Evolutionary conservation across 2,113 vertebrate genomes (phyloP).

Genomic region (Struthidea cinerea): DNA sequence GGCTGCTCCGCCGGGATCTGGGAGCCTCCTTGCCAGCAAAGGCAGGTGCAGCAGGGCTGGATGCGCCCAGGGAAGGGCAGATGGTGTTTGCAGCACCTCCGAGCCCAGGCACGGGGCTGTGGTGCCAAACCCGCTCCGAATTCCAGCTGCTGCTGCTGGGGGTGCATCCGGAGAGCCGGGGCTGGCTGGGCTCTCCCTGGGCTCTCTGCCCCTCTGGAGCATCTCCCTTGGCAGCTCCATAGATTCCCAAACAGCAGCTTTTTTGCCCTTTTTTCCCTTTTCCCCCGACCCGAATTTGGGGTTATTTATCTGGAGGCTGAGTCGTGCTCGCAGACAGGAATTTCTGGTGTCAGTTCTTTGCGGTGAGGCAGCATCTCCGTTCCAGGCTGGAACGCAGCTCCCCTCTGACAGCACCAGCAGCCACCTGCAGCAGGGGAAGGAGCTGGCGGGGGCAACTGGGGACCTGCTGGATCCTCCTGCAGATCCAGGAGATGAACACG

Average conservation of each 20-base stretch:
- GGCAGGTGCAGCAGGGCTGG: neutral
- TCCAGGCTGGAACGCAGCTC: neutral
- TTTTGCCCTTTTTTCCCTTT: neutral
- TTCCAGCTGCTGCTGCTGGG: neutral
- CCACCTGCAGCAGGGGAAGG: neutral
- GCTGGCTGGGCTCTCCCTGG: neutral
- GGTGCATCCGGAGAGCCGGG: accelerated
- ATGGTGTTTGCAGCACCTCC: neutral
- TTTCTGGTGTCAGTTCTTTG: neutral
- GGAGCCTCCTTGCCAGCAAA: neutral
- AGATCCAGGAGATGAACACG: neutral
- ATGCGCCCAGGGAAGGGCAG: neutral
- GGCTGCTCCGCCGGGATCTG: accelerated
- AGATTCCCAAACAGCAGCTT: neutral
- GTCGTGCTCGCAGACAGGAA: neutral
- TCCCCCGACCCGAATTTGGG: neutral
- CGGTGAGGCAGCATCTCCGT: neutral
- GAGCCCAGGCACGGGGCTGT: neutral
- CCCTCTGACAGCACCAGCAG: neutral
- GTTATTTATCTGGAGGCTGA: neutral
- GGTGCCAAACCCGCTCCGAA: accelerated
- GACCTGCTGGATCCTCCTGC: neutral
- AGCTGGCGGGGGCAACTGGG: neutral
- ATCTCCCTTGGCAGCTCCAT: accelerated
- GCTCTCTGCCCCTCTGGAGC: neutral